Evolutionary conservation across 2,888 invertebrate genomes (phyloP).

Genomic region (Amiota communis): DNA sequence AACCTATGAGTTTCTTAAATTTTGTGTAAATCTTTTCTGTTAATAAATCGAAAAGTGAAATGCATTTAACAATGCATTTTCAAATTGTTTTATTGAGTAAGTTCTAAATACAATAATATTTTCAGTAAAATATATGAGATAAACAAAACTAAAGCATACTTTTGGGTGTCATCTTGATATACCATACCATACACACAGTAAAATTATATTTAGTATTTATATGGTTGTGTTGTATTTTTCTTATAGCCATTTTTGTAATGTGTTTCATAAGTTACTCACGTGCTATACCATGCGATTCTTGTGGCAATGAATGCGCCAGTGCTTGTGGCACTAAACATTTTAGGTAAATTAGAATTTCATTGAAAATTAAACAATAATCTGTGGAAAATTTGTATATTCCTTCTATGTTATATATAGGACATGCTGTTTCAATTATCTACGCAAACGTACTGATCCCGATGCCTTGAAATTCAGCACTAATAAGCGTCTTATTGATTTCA

Average conservation of each 20-base stretch:
- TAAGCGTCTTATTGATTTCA: constrained; percentile 68
- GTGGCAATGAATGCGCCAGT: constrained; percentile 78
- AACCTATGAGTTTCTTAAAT: constrained; percentile 19
- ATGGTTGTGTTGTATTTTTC: background rate
- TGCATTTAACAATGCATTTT: constrained; percentile 56
- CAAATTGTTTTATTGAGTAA: constrained; percentile 58
- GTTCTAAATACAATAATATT: constrained; percentile 32
- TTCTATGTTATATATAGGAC: constrained; percentile 71
- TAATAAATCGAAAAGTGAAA: constrained; percentile 40
- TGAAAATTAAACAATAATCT: background rate
- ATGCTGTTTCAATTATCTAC: constrained; percentile 81
- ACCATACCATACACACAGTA: background rate
- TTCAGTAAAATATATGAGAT: background rate
- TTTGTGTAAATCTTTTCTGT: constrained; percentile 19
- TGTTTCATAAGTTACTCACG: constrained; percentile 49
- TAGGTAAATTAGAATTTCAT: constrained; percentile 55
- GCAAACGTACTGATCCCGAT: constrained; percentile 74
- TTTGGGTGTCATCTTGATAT: background rate
- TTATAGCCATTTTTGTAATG: constrained; percentile 56
- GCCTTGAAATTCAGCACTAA: constrained; percentile 63
- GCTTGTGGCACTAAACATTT: constrained; percentile 80
- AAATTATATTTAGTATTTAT: no score
- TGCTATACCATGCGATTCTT: constrained; percentile 77
- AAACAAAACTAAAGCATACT: background rate
- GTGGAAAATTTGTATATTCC: no score